phyloP scores from a whole-genome alignment of 2,797 vertebrate species.

The Falco naumanni region DNA sequence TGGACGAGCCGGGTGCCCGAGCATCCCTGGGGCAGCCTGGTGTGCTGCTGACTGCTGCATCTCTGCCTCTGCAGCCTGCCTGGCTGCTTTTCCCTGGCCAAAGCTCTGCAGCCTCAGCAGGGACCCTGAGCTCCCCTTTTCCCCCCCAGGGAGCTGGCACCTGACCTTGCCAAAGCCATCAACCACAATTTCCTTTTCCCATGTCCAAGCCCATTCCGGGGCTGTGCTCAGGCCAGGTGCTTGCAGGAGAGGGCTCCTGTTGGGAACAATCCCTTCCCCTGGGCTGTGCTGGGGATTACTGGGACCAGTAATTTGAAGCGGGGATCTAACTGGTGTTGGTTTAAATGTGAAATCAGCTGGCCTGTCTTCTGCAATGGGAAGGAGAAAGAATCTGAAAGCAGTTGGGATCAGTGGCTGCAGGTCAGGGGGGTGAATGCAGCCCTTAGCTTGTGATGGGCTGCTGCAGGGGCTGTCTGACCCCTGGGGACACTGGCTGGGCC shows the following conservation, averaged over 20 bases:
- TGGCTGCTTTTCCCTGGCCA: not conserved
- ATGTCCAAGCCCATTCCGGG: not conserved
- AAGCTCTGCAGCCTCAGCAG: not conserved
- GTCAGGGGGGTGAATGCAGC: not conserved
- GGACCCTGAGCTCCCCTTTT: not conserved
- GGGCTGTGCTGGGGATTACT: not conserved
- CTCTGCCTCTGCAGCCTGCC: not conserved
- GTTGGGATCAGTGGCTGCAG: not conserved
- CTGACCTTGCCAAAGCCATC: not conserved
- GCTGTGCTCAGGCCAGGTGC: not conserved
- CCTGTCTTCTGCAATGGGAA: not conserved
- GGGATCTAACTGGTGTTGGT: not conserved
- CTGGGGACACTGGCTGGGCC: no score
- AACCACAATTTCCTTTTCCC: not conserved
- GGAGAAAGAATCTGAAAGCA: not conserved
- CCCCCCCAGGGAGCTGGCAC: not conserved
- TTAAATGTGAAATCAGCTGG: not conserved
- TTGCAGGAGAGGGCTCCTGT: not conserved
- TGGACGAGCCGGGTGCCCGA: not conserved
- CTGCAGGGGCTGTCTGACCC: not conserved
- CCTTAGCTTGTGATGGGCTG: not conserved
- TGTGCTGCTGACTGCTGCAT: accelerated
- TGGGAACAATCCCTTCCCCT: not conserved
- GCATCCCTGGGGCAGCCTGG: not conserved
- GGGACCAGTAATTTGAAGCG: not conserved